Conservation (phyloP, 2,888 invertebrate genomes). For the Eilema caniola region DNA sequence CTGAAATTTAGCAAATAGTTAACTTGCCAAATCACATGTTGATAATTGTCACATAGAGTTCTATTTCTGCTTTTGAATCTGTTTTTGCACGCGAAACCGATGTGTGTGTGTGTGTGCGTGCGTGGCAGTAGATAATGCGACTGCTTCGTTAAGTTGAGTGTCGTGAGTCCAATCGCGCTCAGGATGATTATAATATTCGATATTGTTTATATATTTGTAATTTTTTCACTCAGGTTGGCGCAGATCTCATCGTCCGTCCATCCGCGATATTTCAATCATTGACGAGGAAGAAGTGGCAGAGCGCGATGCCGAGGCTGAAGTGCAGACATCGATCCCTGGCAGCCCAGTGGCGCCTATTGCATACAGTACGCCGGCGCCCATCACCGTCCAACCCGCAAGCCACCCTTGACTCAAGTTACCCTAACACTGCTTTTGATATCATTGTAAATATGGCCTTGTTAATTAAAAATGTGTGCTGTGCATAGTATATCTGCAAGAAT, state of each 20-base stretch:
- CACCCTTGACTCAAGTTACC: slow-evolving; percentile 59
- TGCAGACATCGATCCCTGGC: slow-evolving; percentile 56
- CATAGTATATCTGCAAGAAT: slow-evolving; percentile 5
- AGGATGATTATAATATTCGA: no score
- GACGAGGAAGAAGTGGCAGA: slow-evolving; percentile 93
- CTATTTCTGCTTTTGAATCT: background rate
- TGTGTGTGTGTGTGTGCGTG: background rate
- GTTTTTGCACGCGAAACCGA: background rate
- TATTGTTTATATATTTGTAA: background rate
- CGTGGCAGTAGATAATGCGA: background rate
- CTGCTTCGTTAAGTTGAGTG: background rate
- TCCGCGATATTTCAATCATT: slow-evolving; percentile 95
- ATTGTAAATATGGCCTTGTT: slow-evolving; percentile 31
- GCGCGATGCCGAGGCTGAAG: slow-evolving; percentile 74
- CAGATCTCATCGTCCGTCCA: slow-evolving; percentile 93
- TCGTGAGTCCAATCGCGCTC: no score
- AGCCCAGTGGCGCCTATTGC: slow-evolving; percentile 61
- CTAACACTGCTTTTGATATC: slow-evolving; percentile 20
- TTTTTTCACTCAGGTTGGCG: slow-evolving; percentile 88
- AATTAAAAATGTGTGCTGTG: background rate
- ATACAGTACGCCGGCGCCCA: slow-evolving; percentile 72
- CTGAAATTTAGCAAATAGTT: no score
- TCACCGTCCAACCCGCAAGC: slow-evolving; percentile 80
- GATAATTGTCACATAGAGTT: no score
- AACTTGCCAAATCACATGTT: no score